Evolutionary conservation across 2,113 vertebrate species (phyloP).

Genomic region (Orthonyx spaldingii): DNA sequence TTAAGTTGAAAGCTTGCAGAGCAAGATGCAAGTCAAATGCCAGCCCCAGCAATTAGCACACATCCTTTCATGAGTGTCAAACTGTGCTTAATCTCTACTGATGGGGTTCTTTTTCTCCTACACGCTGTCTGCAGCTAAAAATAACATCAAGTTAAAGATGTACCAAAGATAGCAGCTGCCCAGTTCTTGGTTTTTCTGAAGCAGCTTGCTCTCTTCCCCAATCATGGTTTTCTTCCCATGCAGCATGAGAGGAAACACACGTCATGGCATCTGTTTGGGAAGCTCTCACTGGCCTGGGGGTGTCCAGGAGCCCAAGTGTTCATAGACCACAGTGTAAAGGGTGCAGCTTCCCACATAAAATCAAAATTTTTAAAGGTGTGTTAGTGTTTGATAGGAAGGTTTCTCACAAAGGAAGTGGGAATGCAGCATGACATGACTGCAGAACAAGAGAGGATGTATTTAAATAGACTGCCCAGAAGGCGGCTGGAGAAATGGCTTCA

Average conservation of each 20-base stretch:
- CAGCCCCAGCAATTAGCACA: not conserved
- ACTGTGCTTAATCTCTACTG: not conserved
- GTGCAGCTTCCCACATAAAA: not conserved
- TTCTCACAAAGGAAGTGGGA: not conserved
- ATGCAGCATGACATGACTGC: fast-evolving
- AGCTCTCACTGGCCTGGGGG: not conserved
- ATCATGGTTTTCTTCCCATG: not conserved
- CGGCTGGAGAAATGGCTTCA: not conserved
- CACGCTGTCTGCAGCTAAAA: not conserved
- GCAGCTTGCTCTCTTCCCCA: not conserved
- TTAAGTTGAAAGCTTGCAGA: not conserved
- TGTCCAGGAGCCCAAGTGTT: not conserved
- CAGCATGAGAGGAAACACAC: not conserved
- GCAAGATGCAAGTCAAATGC: not conserved
- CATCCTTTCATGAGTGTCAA: not conserved
- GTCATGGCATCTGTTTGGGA: not conserved
- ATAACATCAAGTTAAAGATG: not conserved
- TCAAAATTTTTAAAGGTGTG: not conserved
- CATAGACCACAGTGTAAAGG: not conserved
- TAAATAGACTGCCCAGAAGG: not conserved
- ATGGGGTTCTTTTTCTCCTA: not conserved
- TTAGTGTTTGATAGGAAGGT: not conserved
- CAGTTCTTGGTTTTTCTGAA: not conserved
- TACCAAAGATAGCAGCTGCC: not conserved
- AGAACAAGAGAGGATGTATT: not conserved